Conservation (phyloP, 2,888 invertebrate genomes). For the Trachelus troglodyta region DNA sequence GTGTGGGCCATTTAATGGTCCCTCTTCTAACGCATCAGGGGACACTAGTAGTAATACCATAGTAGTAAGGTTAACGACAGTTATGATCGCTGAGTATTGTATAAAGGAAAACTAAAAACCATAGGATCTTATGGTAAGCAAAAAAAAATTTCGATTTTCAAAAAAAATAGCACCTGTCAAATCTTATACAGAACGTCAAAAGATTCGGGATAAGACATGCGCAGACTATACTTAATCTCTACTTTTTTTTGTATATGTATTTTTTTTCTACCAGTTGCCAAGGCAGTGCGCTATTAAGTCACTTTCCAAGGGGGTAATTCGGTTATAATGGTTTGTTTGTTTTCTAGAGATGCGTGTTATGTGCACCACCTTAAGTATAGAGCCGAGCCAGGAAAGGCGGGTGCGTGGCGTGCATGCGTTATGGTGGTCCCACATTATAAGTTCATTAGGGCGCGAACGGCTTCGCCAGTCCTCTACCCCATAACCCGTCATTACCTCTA, state of each 20-base stretch:
- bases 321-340: slow-evolving; percentile 24
- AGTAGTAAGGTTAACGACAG: not conserved
- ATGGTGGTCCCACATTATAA: slow-evolving; percentile 18
- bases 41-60: not conserved
- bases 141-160: not conserved
- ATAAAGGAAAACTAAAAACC: not conserved
- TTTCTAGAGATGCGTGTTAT: slow-evolving; percentile 7
- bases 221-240: not conserved
- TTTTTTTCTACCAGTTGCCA: not conserved
- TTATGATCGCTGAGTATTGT: not conserved
- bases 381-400: not conserved
- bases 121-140: not conserved
- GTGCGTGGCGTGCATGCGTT: not conserved
- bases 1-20: not conserved
- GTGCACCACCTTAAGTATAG: slow-evolving; percentile 5
- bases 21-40: not conserved
- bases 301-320: slow-evolving; percentile 22
- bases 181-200: not conserved
- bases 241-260: not conserved
- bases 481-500: slow-evolving; percentile 8
- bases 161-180: not conserved
- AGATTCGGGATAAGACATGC: not conserved
- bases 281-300: slow-evolving; percentile 9
- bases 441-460: slow-evolving; percentile 17
- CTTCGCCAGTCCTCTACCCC: not conserved